Conservation (phyloP, 2,888 invertebrate genomes). For the Tenthredo amoena region DNA sequence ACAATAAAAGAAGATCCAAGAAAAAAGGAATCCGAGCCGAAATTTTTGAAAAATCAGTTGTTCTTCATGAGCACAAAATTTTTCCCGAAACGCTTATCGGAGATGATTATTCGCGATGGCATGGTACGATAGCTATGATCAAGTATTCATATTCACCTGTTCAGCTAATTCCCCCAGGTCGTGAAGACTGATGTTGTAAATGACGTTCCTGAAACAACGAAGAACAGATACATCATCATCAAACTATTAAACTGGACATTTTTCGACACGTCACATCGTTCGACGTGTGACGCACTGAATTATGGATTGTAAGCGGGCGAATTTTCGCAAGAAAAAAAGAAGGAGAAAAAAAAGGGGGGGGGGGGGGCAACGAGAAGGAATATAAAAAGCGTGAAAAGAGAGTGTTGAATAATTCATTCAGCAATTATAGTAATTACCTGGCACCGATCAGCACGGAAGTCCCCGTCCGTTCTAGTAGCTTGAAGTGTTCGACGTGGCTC, state of each 20-base stretch:
- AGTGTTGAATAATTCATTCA: neutral
- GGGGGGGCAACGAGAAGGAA: neutral
- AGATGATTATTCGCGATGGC: neutral
- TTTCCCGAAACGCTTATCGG: neutral
- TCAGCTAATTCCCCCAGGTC: conserved; percentile 89
- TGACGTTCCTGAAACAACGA: conserved; percentile 86
- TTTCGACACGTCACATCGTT: neutral
- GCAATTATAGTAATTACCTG: conserved; percentile 81
- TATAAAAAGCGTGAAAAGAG: neutral
- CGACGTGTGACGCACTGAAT: neutral
- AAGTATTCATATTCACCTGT: conserved; percentile 80
- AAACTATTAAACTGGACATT: neutral
- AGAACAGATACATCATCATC: conserved; percentile 56
- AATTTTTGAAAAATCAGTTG: no score
- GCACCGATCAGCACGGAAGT: conserved; percentile 94
- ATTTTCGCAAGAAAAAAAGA: neutral
- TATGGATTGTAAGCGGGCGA: neutral
- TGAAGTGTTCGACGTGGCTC: conserved; percentile 91
- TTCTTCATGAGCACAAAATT: no score
- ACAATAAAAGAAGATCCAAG: no score
- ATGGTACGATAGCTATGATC: neutral
- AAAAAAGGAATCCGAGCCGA: no score
- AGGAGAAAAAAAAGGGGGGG: neutral
- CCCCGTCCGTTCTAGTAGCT: conserved; percentile 92
- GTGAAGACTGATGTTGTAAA: conserved; percentile 94